phyloP scores from a whole-genome alignment of 2,113 vertebrate genomes.

The Erpornis zantholeuca region DNA sequence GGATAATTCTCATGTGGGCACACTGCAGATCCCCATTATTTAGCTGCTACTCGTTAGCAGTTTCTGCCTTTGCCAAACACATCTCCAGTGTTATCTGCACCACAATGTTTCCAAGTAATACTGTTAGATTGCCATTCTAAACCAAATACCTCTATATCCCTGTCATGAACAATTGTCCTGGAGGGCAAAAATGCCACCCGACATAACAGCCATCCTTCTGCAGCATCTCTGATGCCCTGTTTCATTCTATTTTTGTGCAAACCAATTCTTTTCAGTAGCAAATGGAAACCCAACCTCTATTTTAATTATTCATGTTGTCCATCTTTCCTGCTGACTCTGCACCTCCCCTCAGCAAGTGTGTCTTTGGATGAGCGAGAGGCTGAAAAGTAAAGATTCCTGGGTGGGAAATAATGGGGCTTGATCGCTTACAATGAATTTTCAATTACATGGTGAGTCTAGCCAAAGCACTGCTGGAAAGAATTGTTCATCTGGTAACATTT shows the following conservation, averaged over 20 bases:
- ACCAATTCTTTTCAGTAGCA: neutral
- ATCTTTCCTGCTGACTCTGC: neutral
- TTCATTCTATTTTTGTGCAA: neutral
- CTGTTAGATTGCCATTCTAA: neutral
- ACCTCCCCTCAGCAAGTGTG: neutral
- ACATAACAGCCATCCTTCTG: neutral
- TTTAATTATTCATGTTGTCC: constrained; percentile 19
- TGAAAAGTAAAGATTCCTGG: neutral
- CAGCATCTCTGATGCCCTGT: neutral
- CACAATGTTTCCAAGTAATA: neutral
- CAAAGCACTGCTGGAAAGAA: neutral
- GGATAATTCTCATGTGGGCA: neutral
- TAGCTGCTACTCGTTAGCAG: neutral
- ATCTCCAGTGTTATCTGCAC: neutral
- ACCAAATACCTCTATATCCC: neutral
- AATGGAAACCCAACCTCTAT: neutral
- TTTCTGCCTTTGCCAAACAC: neutral
- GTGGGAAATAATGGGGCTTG: neutral
- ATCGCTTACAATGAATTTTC: neutral
- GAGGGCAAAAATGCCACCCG: neutral
- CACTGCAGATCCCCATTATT: neutral
- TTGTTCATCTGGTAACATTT: neutral
- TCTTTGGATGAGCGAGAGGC: neutral
- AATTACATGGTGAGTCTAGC: neutral
- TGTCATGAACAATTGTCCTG: neutral